Base-by-base conservation (phyloP, 2,797 vertebrate genomes). In the Hydrophis major region DNA sequence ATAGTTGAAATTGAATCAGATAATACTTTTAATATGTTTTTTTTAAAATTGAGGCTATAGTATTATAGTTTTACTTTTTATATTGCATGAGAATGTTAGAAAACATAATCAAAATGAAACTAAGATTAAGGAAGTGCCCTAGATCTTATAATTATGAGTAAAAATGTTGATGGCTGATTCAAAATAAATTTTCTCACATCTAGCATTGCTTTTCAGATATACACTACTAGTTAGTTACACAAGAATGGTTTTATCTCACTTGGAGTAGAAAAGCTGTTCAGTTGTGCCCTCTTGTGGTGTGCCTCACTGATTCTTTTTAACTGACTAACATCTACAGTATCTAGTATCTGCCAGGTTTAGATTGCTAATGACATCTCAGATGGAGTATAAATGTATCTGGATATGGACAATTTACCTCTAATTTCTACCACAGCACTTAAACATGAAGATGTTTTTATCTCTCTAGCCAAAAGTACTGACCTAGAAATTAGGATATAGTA, bases 281-380 rank as follows among this genome's bases (percentile, higher is more conserved):
- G 86, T 94, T 95, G 0, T 96, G 96, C 98, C 98, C 97, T 94
- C 98, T 97, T 93, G 96, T 96, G 97, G 97, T 93, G 37, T 69
- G 22, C 13, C 7, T 20, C 91, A n/a, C 37, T 47, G 32, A 69
- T 22, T 25, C 37, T 47, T 83, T 47, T 83, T 83, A 83, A 83
- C 37, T 47, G 8, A 83, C 20, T 90, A 86, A 47, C 59, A 0
- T 91, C 69, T 69, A 50, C 27, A 0, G 66, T 37, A 12, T 66
- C 27, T 10, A 14, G 56, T 22, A 89, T 92, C 91, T 57, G 14
- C 0, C 4, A 6, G 50, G 7, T 60, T 55, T n/a, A 22, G 20
- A 53, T 25, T 55, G 69, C 42, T 83, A 50, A 89, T 27, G 78
- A 89, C 28, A 25, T 89, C 53, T 89, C 27, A 74, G 42, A 83